These are phyloP conservation scores for Saguinus imperator DNA, from an alignment of 2,113 vertebrate genomes.

Conservation along the genomic window DNA sequence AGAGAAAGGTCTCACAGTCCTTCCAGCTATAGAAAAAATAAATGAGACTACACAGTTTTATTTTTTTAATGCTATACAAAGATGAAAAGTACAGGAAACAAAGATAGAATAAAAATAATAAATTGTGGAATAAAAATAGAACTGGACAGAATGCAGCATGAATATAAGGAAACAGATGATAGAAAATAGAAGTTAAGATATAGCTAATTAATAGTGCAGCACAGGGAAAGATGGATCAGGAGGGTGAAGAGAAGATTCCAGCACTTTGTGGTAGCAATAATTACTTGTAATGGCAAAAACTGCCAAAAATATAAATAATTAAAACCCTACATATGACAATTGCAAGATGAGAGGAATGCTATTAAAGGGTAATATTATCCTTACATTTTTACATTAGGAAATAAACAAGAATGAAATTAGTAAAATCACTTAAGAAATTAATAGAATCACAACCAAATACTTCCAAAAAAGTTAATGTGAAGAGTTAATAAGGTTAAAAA, in stretches of 20 bases:
- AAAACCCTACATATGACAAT: neutral
- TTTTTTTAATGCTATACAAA: neutral
- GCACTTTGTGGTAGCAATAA: neutral
- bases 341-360: neutral
- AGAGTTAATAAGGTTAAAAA: neutral
- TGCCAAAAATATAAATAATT: neutral
- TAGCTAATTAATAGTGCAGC: neutral
- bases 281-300: neutral
- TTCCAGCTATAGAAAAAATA: neutral
- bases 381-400: neutral
- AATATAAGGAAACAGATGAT: neutral
- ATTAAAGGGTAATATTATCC: neutral
- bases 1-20: neutral
- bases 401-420: neutral
- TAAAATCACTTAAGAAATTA: neutral
- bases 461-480: neutral
- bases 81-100: neutral
- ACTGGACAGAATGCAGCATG: neutral
- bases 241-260: neutral
- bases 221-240: neutral
- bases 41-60: neutral
- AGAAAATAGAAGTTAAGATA: neutral
- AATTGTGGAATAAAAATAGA: neutral
- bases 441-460: neutral
- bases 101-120: neutral